A percentile compares a stretch with the other conserved stretches of the same genome.
These are phyloP conservation scores for Lithobates pipiens DNA, from an alignment of 2,797 vertebrate species.

Conservation along the genomic window DNA sequence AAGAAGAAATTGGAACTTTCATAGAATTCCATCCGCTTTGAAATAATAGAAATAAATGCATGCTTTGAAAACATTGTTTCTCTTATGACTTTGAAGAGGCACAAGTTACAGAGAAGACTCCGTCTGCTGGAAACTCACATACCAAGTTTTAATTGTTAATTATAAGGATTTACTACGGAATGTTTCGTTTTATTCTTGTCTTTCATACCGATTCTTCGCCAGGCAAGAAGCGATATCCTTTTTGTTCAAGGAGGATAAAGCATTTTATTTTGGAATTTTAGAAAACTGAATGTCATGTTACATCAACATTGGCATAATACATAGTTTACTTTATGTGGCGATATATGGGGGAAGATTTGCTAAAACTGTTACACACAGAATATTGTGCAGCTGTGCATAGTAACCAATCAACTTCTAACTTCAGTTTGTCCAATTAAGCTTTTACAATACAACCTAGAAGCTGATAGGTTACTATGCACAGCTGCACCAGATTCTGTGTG, in stretches of 20 bases:
- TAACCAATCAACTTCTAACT: too few relatives aligned
- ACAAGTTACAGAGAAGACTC: slow-evolving; percentile 2
- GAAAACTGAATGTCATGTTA: background rate
- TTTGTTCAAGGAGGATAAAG: slow-evolving; percentile 26
- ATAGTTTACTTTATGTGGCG: too few relatives aligned
- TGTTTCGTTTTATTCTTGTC: slow-evolving; percentile 3
- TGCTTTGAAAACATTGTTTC: slow-evolving; percentile 5
- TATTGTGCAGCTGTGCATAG: too few relatives aligned
- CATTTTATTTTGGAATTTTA: slow-evolving; percentile 40
- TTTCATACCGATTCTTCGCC: slow-evolving; percentile 23
- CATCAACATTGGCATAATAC: slow-evolving; percentile 2
- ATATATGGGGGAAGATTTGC: too few relatives aligned
- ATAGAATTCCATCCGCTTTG: background rate
- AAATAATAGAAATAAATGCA: background rate
- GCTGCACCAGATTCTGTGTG: too few relatives aligned
- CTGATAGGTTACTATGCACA: too few relatives aligned
- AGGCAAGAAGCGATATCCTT: slow-evolving; percentile 25
- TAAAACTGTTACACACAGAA: too few relatives aligned
- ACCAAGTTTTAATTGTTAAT: slow-evolving; percentile 47
- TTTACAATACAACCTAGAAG: too few relatives aligned
- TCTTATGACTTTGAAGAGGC: slow-evolving; percentile 14
- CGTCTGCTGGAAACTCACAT: slow-evolving; percentile 54
- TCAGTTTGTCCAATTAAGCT: too few relatives aligned
- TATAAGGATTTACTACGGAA: slow-evolving; percentile 33
- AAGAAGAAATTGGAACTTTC: background rate